These are phyloP conservation scores for Oxystoma pomonae DNA, from an alignment of 2,888 invertebrate genomes.

Conservation along the genomic window DNA sequence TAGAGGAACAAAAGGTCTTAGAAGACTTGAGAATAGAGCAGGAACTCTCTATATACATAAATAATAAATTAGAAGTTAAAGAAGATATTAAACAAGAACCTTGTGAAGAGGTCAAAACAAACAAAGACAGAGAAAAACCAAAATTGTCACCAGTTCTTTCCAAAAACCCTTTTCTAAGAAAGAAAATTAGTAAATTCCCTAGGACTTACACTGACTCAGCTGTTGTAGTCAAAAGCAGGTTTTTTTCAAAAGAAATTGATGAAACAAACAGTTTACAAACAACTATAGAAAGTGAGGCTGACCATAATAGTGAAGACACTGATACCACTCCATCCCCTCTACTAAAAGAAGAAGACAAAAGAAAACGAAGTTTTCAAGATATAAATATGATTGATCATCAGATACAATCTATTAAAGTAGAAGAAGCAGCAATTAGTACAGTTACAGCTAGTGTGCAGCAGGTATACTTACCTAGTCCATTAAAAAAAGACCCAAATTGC, in stretches of 20 bases:
- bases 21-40: constrained; percentile 25
- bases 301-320: background rate
- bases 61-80: background rate
- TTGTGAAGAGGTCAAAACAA: constrained; percentile 23
- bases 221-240: constrained; percentile 56
- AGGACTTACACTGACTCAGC: constrained; percentile 47
- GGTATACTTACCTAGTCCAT: no score
- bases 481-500: no score
- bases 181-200: constrained; percentile 53
- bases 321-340: no score
- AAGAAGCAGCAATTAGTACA: no score
- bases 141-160: constrained; percentile 47
- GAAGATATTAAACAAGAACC: constrained; percentile 24
- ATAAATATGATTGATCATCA: no score
- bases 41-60: constrained; percentile 26
- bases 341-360: no score
- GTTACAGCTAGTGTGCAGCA: no score
- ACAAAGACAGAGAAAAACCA: constrained; percentile 32
- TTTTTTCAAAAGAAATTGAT: constrained; percentile 48
- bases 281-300: background rate
- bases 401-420: no score
- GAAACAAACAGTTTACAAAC: no score
- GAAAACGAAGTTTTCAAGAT: no score
- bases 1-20: constrained; percentile 18
- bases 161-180: constrained; percentile 42